Evolutionary conservation across 2,113 vertebrate species (phyloP).

Genomic region (Tragelaphus strepsiceros): DNA sequence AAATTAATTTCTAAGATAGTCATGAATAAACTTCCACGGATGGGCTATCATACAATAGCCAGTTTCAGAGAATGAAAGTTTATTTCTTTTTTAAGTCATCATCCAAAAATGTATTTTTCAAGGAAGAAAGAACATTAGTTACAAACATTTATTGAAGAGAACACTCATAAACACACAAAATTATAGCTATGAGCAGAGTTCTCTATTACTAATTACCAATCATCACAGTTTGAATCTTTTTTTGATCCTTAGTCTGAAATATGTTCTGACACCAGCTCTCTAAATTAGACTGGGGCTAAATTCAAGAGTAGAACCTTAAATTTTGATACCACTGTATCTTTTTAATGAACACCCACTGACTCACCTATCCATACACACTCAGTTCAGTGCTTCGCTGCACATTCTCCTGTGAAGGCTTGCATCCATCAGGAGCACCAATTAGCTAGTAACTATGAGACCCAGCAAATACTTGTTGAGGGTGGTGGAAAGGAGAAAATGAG

Average conservation of each 20-base stretch:
- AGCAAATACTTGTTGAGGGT: neutral
- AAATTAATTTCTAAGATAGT: neutral
- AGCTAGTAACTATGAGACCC: neutral
- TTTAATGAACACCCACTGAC: neutral
- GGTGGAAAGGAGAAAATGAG: neutral
- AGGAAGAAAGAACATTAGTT: neutral
- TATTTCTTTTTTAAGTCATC: neutral
- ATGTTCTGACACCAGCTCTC: neutral
- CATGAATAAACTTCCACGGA: neutral
- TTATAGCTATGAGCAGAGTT: neutral
- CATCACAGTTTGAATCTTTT: neutral
- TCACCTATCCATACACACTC: neutral
- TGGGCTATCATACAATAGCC: neutral
- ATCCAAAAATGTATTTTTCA: neutral
- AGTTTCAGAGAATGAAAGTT: slow-evolving; percentile 25
- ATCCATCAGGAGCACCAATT: neutral
- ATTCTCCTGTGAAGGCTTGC: neutral
- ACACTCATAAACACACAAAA: neutral
- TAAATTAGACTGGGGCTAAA: neutral
- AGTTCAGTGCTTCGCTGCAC: neutral
- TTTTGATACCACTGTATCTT: neutral
- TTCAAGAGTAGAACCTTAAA: neutral
- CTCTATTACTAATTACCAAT: neutral
- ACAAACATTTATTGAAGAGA: neutral
- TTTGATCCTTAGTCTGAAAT: neutral